Conservation (phyloP, 2,888 invertebrate species). For the Gandaritis pyraliata region DNA sequence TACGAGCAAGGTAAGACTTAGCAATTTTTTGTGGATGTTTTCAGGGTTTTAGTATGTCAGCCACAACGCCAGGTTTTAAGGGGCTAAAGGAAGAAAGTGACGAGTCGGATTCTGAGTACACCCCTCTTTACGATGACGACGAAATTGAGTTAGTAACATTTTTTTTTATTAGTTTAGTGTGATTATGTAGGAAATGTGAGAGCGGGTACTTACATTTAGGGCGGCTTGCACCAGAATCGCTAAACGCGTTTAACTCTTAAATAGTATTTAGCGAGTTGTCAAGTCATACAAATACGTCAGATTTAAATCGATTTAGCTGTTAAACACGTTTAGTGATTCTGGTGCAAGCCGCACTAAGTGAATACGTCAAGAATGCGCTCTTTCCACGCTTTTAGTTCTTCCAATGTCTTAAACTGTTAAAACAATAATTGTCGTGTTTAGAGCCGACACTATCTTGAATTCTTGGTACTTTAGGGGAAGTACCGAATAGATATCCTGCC, state of each 20-base stretch:
- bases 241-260: too few species aligned
- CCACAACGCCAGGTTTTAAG: conserved; percentile 59
- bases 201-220: too few species aligned
- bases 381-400: too few species aligned
- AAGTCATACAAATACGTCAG: too few species aligned
- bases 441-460: conserved; percentile 5
- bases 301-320: too few species aligned
- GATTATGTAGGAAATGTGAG: too few species aligned
- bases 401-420: too few species aligned
- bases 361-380: too few species aligned
- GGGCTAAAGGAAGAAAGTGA: conserved; percentile 65
- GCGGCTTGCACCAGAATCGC: too few species aligned
- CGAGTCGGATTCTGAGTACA: conserved; percentile 68
- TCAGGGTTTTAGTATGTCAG: conserved; percentile 56
- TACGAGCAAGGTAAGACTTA: background rate
- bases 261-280: too few species aligned
- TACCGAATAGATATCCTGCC: conserved; percentile 11
- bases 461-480: conserved; percentile 19
- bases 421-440: background rate
- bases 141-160: conserved; percentile 67
- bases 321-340: too few species aligned
- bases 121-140: conserved; percentile 72
- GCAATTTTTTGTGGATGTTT: conserved; percentile 9
- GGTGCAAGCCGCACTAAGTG: too few species aligned
- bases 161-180: background rate